Conservation (phyloP, 92 coral and sea anemone species). For the Zoanthus sociatus region DNA sequence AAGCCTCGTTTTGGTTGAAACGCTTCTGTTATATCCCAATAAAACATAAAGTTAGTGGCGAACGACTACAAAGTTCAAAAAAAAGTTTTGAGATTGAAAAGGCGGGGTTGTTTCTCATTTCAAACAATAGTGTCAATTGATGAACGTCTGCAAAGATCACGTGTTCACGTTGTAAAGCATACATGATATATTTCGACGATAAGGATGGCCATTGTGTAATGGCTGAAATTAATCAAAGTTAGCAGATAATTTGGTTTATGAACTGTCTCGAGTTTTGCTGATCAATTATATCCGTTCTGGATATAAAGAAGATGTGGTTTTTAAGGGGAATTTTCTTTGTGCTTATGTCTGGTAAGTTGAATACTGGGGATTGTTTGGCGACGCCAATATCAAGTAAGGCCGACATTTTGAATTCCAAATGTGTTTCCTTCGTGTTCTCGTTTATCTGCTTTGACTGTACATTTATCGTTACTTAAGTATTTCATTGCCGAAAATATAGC, state of each 20-base stretch:
- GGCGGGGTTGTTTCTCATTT: too few species aligned
- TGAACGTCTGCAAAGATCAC: neutral
- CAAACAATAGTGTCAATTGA: too few species aligned
- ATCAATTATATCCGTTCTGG: neutral
- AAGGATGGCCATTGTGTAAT: neutral
- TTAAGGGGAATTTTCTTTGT: neutral
- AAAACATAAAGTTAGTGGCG: too few species aligned
- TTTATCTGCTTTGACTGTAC: neutral
- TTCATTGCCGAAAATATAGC: too few species aligned
- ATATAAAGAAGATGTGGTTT: slow-evolving; percentile 15
- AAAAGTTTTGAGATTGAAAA: too few species aligned
- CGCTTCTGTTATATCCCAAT: too few species aligned
- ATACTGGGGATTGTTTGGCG: neutral
- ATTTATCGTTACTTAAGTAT: neutral
- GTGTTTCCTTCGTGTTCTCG: neutral
- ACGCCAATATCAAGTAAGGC: slow-evolving; percentile 28
- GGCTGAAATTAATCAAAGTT: neutral
- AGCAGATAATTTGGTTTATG: neutral
- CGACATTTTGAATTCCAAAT: slow-evolving; percentile 25
- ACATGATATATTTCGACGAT: neutral
- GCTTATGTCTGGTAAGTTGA: slow-evolving; percentile 21
- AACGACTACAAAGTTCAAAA: too few species aligned
- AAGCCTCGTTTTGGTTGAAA: too few species aligned
- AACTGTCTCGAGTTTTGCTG: neutral
- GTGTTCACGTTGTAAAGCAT: neutral